Evolutionary conservation across 2,113 vertebrate genomes (phyloP).

Genomic region (Pluvianellus socialis): DNA sequence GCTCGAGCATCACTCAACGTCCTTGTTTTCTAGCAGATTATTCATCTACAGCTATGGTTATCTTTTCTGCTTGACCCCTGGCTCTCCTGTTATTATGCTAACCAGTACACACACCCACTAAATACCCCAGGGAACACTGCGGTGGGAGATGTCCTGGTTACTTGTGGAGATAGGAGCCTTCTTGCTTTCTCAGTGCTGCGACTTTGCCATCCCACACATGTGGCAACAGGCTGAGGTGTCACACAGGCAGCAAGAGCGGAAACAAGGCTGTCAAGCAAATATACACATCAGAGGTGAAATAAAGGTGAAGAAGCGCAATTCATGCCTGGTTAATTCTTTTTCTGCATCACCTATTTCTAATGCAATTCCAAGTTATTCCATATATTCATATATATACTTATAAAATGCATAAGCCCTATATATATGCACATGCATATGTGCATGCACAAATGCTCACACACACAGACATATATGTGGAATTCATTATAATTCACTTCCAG

Average conservation of each 20-base stretch:
- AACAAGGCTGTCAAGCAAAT: neutral
- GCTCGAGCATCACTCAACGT: rapidly evolving
- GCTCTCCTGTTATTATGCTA: neutral
- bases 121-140: neutral
- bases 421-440: no score
- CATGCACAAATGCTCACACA: rapidly evolving
- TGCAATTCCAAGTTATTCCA: neutral
- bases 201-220: neutral
- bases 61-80: neutral
- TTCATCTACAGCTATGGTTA: neutral
- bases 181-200: neutral
- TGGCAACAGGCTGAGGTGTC: neutral
- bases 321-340: neutral
- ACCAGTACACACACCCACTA: neutral
- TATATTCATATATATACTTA: neutral
- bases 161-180: neutral
- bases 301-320: neutral
- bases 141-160: neutral
- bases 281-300: neutral
- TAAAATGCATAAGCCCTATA: neutral
- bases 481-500: neutral
- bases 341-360: neutral
- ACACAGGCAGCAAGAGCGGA: neutral
- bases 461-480: neutral
- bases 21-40: neutral